phyloP scores from a whole-genome alignment of 1,140 invertebrate genomes.

The Holcopasites calliopsidis region DNA sequence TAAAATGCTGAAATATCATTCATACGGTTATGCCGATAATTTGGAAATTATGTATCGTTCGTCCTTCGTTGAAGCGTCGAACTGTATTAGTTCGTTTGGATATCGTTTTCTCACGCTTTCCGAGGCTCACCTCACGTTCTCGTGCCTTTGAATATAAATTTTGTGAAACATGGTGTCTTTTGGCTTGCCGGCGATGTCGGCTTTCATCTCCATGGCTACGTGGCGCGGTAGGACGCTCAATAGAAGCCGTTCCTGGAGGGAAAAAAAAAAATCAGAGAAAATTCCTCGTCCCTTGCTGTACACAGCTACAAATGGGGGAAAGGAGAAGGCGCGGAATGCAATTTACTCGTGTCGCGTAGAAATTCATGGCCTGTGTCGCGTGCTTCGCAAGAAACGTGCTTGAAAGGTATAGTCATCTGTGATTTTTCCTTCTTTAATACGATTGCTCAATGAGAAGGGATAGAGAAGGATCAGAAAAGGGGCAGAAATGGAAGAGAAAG shows the following conservation, averaged over 20 bases:
- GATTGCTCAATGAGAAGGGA: too few relatives aligned
- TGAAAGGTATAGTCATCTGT: too few relatives aligned
- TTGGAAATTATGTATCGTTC: too few relatives aligned
- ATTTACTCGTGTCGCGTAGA: neutral
- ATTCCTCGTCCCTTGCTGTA: neutral
- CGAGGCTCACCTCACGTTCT: conserved; percentile 96
- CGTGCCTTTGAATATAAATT: conserved; percentile 97
- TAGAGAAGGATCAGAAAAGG: too few relatives aligned
- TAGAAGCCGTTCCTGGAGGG: conserved; percentile 91
- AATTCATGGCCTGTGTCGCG: neutral
- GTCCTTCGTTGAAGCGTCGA: too few relatives aligned
- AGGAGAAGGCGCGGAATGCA: conserved; percentile 5
- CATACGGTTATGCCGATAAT: too few relatives aligned
- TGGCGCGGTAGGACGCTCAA: conserved; percentile 96
- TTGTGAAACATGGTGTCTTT: conserved; percentile 97
- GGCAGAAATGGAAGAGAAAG: too few relatives aligned
- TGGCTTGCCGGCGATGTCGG: conserved; percentile 94
- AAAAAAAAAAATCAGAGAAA: conserved; percentile 36
- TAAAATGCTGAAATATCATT: conserved; percentile 93
- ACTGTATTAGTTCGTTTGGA: too few relatives aligned
- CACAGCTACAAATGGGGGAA: neutral
- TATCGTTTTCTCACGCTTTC: too few relatives aligned
- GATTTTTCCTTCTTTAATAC: too few relatives aligned
- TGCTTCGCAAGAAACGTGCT: neutral
- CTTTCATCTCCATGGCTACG: conserved; percentile 98